phyloP scores from a whole-genome alignment of 1,140 invertebrate genomes.

The Pantala flavescens region DNA sequence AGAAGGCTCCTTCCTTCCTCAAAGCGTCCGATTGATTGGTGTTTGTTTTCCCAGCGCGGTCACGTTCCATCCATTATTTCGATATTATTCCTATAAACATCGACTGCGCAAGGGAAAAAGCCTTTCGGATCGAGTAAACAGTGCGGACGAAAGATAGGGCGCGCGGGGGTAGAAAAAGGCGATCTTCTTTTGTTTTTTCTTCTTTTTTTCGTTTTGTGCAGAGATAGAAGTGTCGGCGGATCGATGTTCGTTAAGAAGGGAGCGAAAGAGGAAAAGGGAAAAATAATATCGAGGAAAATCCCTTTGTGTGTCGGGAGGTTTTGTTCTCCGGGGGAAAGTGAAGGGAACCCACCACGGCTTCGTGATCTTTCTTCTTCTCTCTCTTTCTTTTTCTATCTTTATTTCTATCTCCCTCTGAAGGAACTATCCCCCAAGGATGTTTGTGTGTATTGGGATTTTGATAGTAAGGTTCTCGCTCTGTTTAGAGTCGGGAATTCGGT shows the following conservation, averaged over 20 bases:
- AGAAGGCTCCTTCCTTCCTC: constrained; percentile 22
- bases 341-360: too few species aligned
- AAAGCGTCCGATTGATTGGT: constrained; percentile 20
- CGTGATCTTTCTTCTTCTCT: too few species aligned
- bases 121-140: constrained; percentile 12
- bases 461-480: too few species aligned
- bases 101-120: constrained; percentile 19
- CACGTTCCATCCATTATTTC: not conserved
- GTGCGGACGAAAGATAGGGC: not conserved
- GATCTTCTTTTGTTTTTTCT: too few species aligned
- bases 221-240: constrained; percentile 15
- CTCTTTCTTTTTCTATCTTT: too few species aligned
- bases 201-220: not conserved
- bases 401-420: too few species aligned
- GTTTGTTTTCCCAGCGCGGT: not conserved
- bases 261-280: constrained; percentile 23
- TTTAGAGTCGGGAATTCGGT: too few species aligned
- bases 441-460: too few species aligned
- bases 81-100: not conserved
- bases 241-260: constrained; percentile 22
- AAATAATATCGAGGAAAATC: constrained; percentile 10
- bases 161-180: too few species aligned
- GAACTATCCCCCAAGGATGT: too few species aligned
- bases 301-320: too few species aligned
- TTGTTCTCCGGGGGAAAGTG: too few species aligned